Percentiles rank a stretch among this genome's conserved stretches.
Evolutionary conservation across 2,888 invertebrate genomes (phyloP).

Genomic region (Melanostoma scalare): DNA sequence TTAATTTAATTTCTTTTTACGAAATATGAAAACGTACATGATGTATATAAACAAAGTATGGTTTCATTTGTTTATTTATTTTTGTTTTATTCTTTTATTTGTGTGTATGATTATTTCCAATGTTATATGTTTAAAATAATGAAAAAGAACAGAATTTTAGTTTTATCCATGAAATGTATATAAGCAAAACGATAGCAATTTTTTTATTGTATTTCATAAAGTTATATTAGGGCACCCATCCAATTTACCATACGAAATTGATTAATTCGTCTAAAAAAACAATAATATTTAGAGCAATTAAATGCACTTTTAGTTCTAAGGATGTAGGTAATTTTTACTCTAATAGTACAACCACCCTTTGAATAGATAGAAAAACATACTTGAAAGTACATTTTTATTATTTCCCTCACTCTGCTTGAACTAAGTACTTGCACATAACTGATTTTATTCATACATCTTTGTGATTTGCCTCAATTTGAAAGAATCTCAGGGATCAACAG

Average conservation of each 20-base stretch:
- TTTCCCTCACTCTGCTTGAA: too few relatives aligned
- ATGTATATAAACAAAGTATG: slow-evolving; percentile 62
- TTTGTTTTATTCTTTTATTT: slow-evolving; percentile 40
- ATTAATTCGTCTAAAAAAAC: too few relatives aligned
- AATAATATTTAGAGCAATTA: too few relatives aligned
- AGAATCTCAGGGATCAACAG: too few relatives aligned
- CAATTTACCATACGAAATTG: slow-evolving; percentile 14
- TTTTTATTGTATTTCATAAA: slow-evolving; percentile 34
- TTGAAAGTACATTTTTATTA: too few relatives aligned
- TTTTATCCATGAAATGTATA: slow-evolving; percentile 44
- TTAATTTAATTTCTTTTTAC: slow-evolving; percentile 52
- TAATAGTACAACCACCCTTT: too few relatives aligned
- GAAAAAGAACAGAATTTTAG: slow-evolving; percentile 13
- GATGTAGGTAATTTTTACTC: too few relatives aligned
- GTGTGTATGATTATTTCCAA: slow-evolving; percentile 52
- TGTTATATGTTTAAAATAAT: slow-evolving; percentile 20
- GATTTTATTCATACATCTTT: too few relatives aligned
- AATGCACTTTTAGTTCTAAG: too few relatives aligned
- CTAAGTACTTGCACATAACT: too few relatives aligned
- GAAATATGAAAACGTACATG: slow-evolving; percentile 58
- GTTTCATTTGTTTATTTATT: slow-evolving; percentile 49
- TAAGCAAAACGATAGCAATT: slow-evolving; percentile 49
- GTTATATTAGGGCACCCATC: slow-evolving; percentile 67
- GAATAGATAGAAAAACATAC: too few relatives aligned
- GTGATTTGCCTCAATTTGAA: too few relatives aligned